Conservation (phyloP, 1,140 invertebrate genomes). For the Penaeus chinensis region DNA sequence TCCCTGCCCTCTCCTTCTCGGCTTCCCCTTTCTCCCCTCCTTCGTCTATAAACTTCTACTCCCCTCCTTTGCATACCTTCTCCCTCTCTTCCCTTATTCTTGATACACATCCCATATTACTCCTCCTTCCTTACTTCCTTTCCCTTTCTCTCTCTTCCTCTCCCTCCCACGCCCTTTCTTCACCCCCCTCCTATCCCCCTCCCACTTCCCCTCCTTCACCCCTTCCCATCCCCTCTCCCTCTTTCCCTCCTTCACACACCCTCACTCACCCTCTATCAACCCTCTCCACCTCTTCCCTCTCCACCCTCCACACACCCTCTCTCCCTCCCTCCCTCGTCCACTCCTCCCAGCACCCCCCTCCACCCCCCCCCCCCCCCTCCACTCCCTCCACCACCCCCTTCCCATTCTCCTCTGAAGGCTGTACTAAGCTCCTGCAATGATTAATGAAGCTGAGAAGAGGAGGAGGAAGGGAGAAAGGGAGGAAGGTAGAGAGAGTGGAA, state of each 20-base stretch:
- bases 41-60: not conserved
- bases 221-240: not conserved
- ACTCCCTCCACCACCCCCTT: too few relatives aligned
- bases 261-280: not conserved
- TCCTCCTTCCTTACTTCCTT: not conserved
- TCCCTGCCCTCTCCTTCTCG: not conserved
- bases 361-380: not conserved
- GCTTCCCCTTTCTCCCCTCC: not conserved
- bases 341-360: too few relatives aligned
- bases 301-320: not conserved
- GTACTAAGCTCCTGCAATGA: too few relatives aligned
- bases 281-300: not conserved
- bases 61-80: not conserved
- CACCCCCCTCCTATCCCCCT: too few relatives aligned
- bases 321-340: not conserved
- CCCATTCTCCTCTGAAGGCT: too few relatives aligned
- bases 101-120: too few relatives aligned
- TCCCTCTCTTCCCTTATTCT: too few relatives aligned
- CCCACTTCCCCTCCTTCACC: not conserved
- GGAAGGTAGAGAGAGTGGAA: too few relatives aligned
- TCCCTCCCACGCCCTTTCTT: not conserved
- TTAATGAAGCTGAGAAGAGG: too few relatives aligned
- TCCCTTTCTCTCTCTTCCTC: not conserved
- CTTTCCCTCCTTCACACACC: constrained; percentile 15
- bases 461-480: too few relatives aligned